Percentiles rank a stretch among this genome's conserved stretches.
Conservation (phyloP, 2,797 vertebrate species). For the Arrhamphus sclerolepis region DNA sequence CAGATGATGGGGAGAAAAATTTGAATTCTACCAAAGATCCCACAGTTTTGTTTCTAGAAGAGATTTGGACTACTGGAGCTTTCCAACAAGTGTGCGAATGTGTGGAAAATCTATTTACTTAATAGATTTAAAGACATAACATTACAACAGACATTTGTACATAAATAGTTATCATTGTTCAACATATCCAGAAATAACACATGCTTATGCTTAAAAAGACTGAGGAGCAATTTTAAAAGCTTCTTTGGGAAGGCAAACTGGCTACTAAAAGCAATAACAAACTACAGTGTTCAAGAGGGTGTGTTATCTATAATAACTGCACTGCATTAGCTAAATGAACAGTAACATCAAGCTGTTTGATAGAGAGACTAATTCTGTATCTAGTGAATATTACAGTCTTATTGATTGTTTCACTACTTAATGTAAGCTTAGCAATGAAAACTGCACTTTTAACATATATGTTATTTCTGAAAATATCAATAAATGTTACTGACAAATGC, state of each 20-base stretch:
- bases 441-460: slow-evolving; percentile 22
- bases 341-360: slow-evolving; percentile 33
- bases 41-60: slow-evolving; percentile 1
- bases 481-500: slow-evolving; percentile 27
- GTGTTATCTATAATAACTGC: slow-evolving; percentile 39
- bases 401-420: slow-evolving; percentile 46
- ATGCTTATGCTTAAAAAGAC: slow-evolving; percentile 38
- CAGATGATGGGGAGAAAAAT: slow-evolving; percentile 9
- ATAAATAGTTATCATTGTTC: slow-evolving; percentile 32
- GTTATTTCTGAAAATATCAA: slow-evolving; percentile 30
- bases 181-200: slow-evolving; percentile 52
- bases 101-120: slow-evolving; percentile 15
- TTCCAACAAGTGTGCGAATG: not conserved
- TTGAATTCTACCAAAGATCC: not conserved
- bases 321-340: slow-evolving; percentile 60
- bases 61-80: slow-evolving; percentile 1
- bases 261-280: slow-evolving; percentile 53
- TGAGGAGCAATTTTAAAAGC: slow-evolving; percentile 55
- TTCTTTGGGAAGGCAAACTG: slow-evolving; percentile 50
- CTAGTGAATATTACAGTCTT: slow-evolving; percentile 13
- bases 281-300: slow-evolving; percentile 32
- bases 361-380: slow-evolving; percentile 19
- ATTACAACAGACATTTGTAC: too few species aligned
- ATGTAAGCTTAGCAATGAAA: slow-evolving; percentile 26
- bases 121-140: slow-evolving; percentile 28